A percentile compares a stretch with the other conserved stretches of the same genome.
Evolutionary conservation across 2,888 invertebrate species (phyloP).

Genomic region (Kryphioiulus occultus): DNA sequence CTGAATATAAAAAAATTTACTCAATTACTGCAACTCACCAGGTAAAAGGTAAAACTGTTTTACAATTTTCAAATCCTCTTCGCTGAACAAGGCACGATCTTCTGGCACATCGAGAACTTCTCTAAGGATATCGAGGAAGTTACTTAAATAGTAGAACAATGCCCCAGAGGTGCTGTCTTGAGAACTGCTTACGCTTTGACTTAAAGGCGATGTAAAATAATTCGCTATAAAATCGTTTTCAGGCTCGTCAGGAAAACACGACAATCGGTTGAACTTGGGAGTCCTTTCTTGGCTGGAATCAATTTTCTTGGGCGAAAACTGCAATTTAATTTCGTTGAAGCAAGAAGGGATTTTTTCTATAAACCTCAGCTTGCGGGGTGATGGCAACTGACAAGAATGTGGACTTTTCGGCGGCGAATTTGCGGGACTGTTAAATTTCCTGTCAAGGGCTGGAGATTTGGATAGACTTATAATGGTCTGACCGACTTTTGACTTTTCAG

Average conservation of each 20-base stretch:
- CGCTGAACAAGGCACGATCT: background rate
- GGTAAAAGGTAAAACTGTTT: constrained; percentile 29
- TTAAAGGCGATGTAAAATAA: background rate
- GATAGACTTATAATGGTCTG: background rate
- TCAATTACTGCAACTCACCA: background rate
- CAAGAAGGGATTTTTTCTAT: background rate
- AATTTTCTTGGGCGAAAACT: background rate
- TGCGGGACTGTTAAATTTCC: background rate
- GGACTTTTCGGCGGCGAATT: background rate
- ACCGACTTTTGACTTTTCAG: background rate
- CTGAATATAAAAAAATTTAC: too few species aligned
- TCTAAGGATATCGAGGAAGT: constrained; percentile 39
- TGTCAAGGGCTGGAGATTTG: background rate
- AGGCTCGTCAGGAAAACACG: background rate
- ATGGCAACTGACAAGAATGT: background rate
- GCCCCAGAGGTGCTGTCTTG: background rate
- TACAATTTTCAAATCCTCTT: constrained; percentile 15
- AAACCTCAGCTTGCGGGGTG: background rate
- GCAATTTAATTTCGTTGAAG: background rate
- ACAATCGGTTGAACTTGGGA: background rate
- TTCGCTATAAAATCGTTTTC: background rate
- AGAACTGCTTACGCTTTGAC: background rate
- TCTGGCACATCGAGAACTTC: background rate
- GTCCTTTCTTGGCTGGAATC: background rate
- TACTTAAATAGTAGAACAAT: constrained; percentile 15